Evolutionary conservation across 2,113 vertebrate species (phyloP), one percentile per base, ranked within the genome.

Genomic region (Brachypteracias leptosomus): DNA sequence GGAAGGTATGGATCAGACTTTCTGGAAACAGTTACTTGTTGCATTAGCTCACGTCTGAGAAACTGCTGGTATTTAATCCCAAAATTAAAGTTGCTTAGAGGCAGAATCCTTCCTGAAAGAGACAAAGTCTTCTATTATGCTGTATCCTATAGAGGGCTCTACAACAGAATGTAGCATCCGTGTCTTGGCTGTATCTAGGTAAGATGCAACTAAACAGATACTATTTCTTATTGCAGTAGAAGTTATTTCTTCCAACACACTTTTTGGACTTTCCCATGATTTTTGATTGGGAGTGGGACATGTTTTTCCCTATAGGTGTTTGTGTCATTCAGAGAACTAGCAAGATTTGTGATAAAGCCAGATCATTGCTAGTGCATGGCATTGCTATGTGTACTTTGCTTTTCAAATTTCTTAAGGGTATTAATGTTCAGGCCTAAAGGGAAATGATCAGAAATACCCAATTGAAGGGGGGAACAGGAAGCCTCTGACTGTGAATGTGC

Each of bases 151-250:
- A 44, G 57, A 51, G 51, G 19, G 17, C 51, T 47, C 19, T 11
- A 19, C 31, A 55, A 26, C 26, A 57, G n/a, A 75, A 61, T 33
- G 25, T 21, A 28, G 8, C 1, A 0, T 71, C 10, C 3, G 0
- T 33, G 17, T 49, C 24, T 59, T 70, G 35, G 9, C 72, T 87
- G 17, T 78, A 68, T 28, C 31, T 80, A 26, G 11, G 20, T 54
- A 61, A 66, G 57, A 29, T 40, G 16, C 21, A 52, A 26, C 42
- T 58, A 29, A n/a, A 24, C 16, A 38, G 72, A 19, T 35, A 46
- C 40, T 87, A 31, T 40, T 58, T 90, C n/a, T 19, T 52, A 1
- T 83, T 47, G 35, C 49, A 42, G 26, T 26, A 31, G 36, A 36
- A 52, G 3, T 58, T 73, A 26, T 18, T 68, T 74, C 38, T 87